A percentile compares a stretch with the other conserved stretches of the same genome.
Conservation (phyloP, 2,797 vertebrate genomes). For the Myioborus melanocephalus region DNA sequence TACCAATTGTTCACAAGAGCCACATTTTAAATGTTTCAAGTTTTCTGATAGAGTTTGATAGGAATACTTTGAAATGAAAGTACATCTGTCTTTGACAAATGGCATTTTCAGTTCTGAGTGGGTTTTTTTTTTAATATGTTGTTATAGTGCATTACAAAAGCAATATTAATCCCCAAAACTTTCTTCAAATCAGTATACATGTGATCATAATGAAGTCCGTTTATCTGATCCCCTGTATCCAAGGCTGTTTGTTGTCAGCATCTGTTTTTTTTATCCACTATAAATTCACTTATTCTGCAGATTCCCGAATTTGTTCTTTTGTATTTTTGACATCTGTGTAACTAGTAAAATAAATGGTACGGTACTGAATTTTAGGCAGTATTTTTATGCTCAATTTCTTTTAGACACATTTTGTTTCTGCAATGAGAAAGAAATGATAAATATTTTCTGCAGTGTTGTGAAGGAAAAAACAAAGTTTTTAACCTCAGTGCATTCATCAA, state of each 20-base stretch:
- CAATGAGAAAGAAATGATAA: neutral
- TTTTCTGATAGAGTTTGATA: conserved; percentile 67
- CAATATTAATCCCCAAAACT: conserved; percentile 58
- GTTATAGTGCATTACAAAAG: conserved; percentile 21
- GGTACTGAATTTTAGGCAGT: conserved; percentile 1
- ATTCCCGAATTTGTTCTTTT: conserved; percentile 23
- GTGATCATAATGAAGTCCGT: conserved; percentile 12
- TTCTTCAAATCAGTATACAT: conserved; percentile 41
- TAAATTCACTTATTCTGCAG: neutral
- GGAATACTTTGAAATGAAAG: conserved; percentile 61
- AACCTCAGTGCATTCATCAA: conserved; percentile 61
- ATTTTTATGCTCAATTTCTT: conserved; percentile 30
- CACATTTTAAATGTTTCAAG: conserved; percentile 69
- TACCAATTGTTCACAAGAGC: conserved; percentile 69
- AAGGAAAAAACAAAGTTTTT: conserved; percentile 26
- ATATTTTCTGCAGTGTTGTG: conserved; percentile 39
- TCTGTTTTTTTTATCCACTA: neutral
- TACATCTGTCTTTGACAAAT: conserved; percentile 60
- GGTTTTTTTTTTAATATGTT: neutral
- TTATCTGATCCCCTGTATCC: neutral
- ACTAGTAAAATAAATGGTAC: neutral
- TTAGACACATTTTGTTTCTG: neutral
- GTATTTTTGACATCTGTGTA: conserved; percentile 1
- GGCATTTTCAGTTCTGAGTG: conserved; percentile 12
- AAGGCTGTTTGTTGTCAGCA: neutral